A percentile compares a stretch with the other conserved stretches of the same genome.
Evolutionary conservation across 2,797 vertebrate species (phyloP).

Genomic region (Toxotes lorentzi): DNA sequence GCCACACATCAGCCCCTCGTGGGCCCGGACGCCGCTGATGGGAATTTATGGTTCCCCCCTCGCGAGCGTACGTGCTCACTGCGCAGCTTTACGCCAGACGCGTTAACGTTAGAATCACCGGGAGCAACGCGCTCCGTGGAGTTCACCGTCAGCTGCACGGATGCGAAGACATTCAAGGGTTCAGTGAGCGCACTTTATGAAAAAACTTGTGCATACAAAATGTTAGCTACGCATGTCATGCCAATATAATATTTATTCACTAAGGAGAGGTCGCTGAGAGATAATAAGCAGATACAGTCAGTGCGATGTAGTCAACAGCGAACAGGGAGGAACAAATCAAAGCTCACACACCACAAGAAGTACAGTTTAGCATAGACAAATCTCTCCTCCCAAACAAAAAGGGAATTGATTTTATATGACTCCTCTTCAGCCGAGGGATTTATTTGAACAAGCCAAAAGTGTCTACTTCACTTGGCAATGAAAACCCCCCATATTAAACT

Average conservation of each 20-base stretch:
- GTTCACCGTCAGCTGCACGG: background rate
- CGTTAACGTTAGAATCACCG: conserved; percentile 38
- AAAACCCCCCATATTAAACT: conserved; percentile 50
- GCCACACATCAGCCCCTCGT: conserved; percentile 76
- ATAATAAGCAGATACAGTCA: conserved; percentile 19
- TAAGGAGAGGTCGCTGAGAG: conserved; percentile 32
- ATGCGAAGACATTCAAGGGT: conserved; percentile 32
- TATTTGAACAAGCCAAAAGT: conserved; percentile 74
- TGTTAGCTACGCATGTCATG: background rate
- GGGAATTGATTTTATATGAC: conserved; percentile 75
- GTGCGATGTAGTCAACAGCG: conserved; percentile 30
- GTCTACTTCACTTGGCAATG: conserved; percentile 69
- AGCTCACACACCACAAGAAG: conserved; percentile 46
- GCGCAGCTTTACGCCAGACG: conserved; percentile 40
- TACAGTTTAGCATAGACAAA: conserved; percentile 53
- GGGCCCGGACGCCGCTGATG: conserved; percentile 76
- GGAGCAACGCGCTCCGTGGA: conserved; percentile 3
- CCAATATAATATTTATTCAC: conserved; percentile 22
- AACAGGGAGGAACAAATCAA: conserved; percentile 22
- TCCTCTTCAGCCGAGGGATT: conserved; percentile 69
- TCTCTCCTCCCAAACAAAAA: conserved; percentile 68
- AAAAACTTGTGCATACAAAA: conserved; percentile 14
- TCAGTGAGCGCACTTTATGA: conserved; percentile 9
- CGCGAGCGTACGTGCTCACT: conserved; percentile 43
- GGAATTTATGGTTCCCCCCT: conserved; percentile 79